These are phyloP conservation scores for Podarcis siculus DNA, from an alignment of 2,797 vertebrate species.

Conservation along the genomic window DNA sequence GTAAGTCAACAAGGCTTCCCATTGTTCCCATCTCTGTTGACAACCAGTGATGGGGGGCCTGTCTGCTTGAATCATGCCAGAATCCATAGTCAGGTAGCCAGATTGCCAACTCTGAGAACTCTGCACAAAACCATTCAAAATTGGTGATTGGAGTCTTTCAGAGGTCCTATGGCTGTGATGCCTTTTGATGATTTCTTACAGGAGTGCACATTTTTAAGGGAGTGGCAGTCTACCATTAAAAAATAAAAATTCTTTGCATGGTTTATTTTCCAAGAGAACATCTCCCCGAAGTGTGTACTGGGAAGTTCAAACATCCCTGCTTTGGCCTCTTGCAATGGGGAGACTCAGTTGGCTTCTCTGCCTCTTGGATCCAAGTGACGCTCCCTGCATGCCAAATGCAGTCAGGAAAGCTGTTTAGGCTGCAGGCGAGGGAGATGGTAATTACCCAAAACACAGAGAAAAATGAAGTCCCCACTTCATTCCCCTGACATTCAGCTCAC, in stretches of 20 bases:
- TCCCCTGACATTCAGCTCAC: not conserved
- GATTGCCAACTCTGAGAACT: not conserved
- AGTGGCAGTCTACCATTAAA: not conserved
- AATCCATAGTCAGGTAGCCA: not conserved
- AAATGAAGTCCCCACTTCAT: not conserved
- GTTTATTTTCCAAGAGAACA: not conserved
- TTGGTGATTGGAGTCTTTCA: not conserved
- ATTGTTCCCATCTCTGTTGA: not conserved
- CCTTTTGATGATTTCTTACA: too few relatives aligned
- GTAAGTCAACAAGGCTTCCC: not conserved
- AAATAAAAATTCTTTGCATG: not conserved
- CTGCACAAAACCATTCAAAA: not conserved
- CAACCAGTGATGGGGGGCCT: not conserved
- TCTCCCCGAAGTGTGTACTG: too few relatives aligned
- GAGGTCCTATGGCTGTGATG: not conserved
- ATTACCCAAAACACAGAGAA: slow-evolving; percentile 11
- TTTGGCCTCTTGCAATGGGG: not conserved
- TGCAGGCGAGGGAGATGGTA: not conserved
- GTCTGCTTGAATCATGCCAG: not conserved
- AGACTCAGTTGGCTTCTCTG: not conserved
- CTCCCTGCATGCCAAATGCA: not conserved
- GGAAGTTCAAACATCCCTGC: too few relatives aligned
- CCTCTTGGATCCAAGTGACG: not conserved
- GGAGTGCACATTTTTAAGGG: not conserved
- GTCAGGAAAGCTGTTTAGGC: not conserved